Conservation (phyloP, 2,888 invertebrate genomes). For the Siphlonurus alternatus region DNA sequence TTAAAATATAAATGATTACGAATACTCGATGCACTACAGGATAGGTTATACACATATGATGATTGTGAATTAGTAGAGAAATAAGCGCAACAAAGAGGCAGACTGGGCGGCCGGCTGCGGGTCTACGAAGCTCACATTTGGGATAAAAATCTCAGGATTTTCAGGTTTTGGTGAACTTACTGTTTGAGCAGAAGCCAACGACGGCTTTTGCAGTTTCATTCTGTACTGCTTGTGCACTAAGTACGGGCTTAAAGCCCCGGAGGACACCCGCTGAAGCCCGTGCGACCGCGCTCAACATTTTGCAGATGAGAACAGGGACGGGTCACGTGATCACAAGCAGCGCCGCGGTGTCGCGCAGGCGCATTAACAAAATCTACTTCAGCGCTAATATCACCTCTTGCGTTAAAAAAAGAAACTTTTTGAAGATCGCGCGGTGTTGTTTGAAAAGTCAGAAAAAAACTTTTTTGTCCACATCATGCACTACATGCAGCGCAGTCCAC, state of each 20-base stretch:
- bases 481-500: no score
- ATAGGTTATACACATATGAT: no score
- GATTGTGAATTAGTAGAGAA: no score
- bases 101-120: not conserved
- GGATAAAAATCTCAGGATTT: not conserved
- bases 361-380: not conserved
- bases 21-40: no score
- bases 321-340: constrained; percentile 12
- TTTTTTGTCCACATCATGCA: no score
- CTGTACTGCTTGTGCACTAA: constrained; percentile 27
- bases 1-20: no score
- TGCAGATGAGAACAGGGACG: constrained; percentile 23
- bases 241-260: constrained; percentile 35
- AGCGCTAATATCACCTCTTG: no score
- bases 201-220: constrained; percentile 32
- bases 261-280: constrained; percentile 37
- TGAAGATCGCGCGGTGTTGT: no score
- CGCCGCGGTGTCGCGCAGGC: not conserved
- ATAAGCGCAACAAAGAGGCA: no score
- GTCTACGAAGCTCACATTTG: not conserved
- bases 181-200: constrained; percentile 30
- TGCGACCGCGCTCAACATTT: constrained; percentile 40
- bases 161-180: constrained; percentile 27
- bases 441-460: no score
- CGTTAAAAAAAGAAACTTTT: no score